These are phyloP conservation scores for Tricholaema leucomelas DNA, from an alignment of 2,113 vertebrate species.

Conservation along the genomic window DNA sequence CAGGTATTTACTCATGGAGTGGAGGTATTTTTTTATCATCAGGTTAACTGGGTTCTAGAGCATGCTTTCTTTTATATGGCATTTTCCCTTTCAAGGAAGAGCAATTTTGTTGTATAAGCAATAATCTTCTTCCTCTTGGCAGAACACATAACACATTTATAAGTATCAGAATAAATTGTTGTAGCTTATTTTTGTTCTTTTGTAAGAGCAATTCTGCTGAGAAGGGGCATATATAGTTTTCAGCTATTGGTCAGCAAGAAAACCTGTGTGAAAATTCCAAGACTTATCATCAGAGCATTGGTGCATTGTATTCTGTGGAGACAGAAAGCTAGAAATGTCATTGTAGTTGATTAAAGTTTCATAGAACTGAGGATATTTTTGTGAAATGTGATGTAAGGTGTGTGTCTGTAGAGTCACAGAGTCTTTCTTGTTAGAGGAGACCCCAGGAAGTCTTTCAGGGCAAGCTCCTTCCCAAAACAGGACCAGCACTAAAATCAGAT, in stretches of 20 bases:
- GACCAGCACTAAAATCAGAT: neutral
- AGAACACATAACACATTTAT: neutral
- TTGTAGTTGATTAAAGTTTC: neutral
- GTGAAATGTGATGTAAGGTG: neutral
- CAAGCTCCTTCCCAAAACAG: neutral
- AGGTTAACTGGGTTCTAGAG: neutral
- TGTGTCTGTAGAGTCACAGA: neutral
- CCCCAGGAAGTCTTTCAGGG: neutral
- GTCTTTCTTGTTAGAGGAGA: neutral
- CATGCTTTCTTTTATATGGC: neutral
- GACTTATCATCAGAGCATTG: neutral
- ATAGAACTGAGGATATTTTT: neutral
- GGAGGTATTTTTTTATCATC: constrained; percentile 6
- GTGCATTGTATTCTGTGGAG: neutral
- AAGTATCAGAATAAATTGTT: neutral
- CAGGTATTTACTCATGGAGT: neutral
- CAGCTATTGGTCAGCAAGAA: neutral
- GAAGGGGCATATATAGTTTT: neutral
- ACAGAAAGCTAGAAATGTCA: neutral
- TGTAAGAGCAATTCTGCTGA: neutral
- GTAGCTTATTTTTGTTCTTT: neutral
- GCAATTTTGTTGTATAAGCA: neutral
- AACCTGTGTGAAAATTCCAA: neutral
- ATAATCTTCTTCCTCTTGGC: neutral
- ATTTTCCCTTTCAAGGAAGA: constrained; percentile 10